Base-by-base conservation (phyloP, 2,113 vertebrate species). In the Brachyhypopomus occidentalis region DNA sequence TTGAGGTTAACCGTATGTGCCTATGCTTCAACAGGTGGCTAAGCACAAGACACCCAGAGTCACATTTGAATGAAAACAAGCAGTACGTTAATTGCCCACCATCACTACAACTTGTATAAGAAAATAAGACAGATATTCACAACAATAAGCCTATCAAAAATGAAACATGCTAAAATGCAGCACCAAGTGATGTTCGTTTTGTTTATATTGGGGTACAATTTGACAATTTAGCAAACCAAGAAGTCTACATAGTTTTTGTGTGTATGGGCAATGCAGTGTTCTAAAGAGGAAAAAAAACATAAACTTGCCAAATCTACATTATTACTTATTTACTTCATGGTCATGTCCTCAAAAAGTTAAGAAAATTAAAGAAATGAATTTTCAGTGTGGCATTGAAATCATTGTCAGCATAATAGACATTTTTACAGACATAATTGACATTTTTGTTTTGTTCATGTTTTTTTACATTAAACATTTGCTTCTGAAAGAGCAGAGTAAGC, bases 1-100 rank as follows among this genome's bases (percentile, higher is more conserved):
- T 91, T 91, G 92, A 92, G 93, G 92, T 93, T 92, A 94, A 93
- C 94, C 85, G 91, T 80, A 86, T 93, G 90, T 92, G 91, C 93
- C 93, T 87, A 84, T 85, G 75, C 87, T 86, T 64, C 78, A 87
- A 87, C 92, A 93, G 92, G 89, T 94, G 93, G 75, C 60, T 75
- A 84, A 62, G 36, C 72, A 71, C 70, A 78, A 60, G 34, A 66
- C 77, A 8, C 27, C 30, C 20, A 70, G 52, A 55, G 38, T 22
- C 71, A 75, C 12, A 23, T 78, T 78, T 60, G 69, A 77, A 79
- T 71, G 34, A 82, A 86, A 86, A 84, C 85, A 81, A 76, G 70
- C 27, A 22, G 25, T 14, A 70, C 70, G 45, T 2, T 12, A 52
- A 52, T 14, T 41, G 2, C 41, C 41, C 9, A 41, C 41, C 5